These are phyloP conservation scores for Prolemur simus DNA, from an alignment of 2,113 vertebrate genomes.

Conservation along the genomic window DNA sequence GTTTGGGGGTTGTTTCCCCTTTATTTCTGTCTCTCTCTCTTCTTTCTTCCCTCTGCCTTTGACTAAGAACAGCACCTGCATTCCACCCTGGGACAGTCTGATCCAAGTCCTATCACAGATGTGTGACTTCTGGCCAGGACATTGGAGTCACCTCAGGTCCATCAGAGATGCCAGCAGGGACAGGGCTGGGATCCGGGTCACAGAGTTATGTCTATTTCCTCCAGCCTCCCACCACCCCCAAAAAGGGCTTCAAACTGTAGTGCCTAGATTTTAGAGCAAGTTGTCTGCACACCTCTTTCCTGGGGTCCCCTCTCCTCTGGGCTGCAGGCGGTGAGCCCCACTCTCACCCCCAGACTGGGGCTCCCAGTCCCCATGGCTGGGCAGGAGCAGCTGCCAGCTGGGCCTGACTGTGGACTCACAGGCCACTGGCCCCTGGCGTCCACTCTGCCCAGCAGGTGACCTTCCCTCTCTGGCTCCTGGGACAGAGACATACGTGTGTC, in stretches of 20 bases:
- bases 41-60: rapidly evolving
- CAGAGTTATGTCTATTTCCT: rapidly evolving
- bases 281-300: background rate
- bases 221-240: background rate
- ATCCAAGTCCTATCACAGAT: no score
- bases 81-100: no score
- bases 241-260: rapidly evolving
- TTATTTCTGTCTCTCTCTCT: rapidly evolving
- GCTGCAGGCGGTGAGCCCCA: rapidly evolving
- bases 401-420: background rate
- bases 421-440: rapidly evolving
- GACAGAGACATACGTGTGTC: rapidly evolving
- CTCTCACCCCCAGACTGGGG: rapidly evolving
- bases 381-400: rapidly evolving
- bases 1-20: rapidly evolving
- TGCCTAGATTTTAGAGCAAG: background rate
- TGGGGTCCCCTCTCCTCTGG: rapidly evolving
- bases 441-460: rapidly evolving
- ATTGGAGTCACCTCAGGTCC: rapidly evolving
- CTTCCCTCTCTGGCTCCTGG: rapidly evolving
- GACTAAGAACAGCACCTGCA: rapidly evolving
- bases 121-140: rapidly evolving
- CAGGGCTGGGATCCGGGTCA: background rate
- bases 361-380: rapidly evolving
- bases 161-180: rapidly evolving